Percentiles rank a stretch among this genome's conserved stretches.
phyloP scores from a whole-genome alignment of 2,888 invertebrate species.

The Calameuta pallipes region DNA sequence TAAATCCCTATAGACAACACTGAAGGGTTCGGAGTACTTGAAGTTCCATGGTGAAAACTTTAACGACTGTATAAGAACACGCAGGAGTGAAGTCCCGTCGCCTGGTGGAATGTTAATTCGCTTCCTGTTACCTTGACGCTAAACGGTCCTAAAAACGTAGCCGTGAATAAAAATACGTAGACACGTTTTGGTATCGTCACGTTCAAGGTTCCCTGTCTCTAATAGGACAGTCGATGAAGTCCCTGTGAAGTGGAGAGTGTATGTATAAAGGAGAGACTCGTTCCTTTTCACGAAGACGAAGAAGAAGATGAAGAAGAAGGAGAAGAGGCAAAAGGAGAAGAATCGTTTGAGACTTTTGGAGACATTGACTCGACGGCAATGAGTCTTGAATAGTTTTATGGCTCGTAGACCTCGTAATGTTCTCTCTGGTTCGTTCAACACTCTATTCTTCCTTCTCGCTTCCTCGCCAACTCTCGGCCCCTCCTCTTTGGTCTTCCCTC shows the following conservation, averaged over 20 bases:
- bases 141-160: neutral
- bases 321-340: neutral
- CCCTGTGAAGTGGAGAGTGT: neutral
- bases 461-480: slow-evolving; percentile 2
- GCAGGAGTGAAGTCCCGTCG: neutral
- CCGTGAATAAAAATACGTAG: neutral
- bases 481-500: neutral
- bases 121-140: neutral
- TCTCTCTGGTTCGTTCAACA: slow-evolving; percentile 30
- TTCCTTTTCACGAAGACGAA: neutral
- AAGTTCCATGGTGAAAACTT: slow-evolving; percentile 6
- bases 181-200: neutral
- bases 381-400: slow-evolving; percentile 57
- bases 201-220: neutral
- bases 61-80: neutral
- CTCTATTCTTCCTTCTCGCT: slow-evolving; percentile 11
- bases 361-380: slow-evolving; percentile 40
- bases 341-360: slow-evolving; percentile 16
- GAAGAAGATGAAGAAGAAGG: neutral
- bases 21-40: slow-evolving; percentile 19
- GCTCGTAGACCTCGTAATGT: slow-evolving; percentile 39
- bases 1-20: slow-evolving; percentile 16
- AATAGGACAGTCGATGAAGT: neutral
- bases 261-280: neutral
- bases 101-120: neutral